Conservation (phyloP, 2,113 vertebrate species). For the Ceratotherium simum region DNA sequence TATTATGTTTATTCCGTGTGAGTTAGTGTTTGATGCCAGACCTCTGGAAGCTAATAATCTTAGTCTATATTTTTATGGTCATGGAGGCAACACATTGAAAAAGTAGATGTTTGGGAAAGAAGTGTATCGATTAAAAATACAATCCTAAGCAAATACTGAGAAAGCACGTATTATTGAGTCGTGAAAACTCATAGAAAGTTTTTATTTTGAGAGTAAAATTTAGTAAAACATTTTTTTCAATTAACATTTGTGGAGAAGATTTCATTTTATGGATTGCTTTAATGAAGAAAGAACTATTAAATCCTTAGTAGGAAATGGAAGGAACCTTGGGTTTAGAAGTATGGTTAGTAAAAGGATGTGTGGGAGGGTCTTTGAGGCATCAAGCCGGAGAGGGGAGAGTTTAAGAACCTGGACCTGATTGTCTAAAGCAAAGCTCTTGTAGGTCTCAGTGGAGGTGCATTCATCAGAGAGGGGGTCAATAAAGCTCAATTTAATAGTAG, state of each 20-base stretch:
- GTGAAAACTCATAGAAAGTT: not conserved
- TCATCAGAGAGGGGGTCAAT: not conserved
- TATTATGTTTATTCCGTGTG: not conserved
- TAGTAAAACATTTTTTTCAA: not conserved
- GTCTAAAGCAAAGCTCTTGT: not conserved
- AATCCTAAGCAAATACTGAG: slow-evolving; percentile 1
- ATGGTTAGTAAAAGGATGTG: not conserved
- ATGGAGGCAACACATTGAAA: not conserved
- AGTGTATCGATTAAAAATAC: not conserved
- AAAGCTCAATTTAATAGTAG: not conserved
- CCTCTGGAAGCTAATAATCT: not conserved
- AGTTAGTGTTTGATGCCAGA: slow-evolving; percentile 29
- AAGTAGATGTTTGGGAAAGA: not conserved
- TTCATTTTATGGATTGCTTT: not conserved
- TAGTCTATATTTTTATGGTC: not conserved
- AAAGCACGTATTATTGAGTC: slow-evolving; percentile 15
- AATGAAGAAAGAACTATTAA: slow-evolving; percentile 11
- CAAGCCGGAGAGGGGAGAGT: not conserved
- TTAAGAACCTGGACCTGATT: not conserved
- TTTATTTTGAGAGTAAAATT: slow-evolving; percentile 46
- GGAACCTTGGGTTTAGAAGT: not conserved
- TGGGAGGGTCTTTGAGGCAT: not conserved
- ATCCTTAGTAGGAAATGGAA: slow-evolving; percentile 35
- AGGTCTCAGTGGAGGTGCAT: not conserved
- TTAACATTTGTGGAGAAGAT: slow-evolving; percentile 11